These are phyloP conservation scores for Plestiodon gilberti DNA, from an alignment of 2,113 vertebrate genomes.

Conservation along the genomic window DNA sequence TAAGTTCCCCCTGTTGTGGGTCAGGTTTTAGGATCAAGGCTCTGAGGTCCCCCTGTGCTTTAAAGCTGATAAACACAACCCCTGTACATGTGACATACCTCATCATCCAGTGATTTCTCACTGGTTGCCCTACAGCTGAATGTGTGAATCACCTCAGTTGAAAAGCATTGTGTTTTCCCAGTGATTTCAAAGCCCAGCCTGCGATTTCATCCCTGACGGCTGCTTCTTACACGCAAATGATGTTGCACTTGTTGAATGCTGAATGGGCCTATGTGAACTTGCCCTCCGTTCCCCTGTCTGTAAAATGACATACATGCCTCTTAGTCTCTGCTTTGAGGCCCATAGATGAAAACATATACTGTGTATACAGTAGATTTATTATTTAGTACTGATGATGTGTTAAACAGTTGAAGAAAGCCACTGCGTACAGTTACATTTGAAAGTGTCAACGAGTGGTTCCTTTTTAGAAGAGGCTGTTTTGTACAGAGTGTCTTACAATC, in stretches of 20 bases:
- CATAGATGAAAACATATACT: neutral
- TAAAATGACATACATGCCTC: neutral
- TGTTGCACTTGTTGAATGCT: neutral
- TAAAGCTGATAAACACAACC: neutral
- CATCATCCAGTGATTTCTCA: neutral
- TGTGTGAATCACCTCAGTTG: neutral
- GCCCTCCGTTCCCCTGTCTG: neutral
- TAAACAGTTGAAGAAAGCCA: neutral
- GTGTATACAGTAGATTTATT: neutral
- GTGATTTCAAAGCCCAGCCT: neutral
- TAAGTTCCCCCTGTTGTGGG: neutral
- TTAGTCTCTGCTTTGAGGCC: neutral
- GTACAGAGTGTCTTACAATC: neutral
- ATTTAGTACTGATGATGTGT: neutral
- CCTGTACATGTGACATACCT: neutral
- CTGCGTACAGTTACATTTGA: neutral
- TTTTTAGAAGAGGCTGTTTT: neutral
- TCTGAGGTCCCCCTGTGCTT: neutral
- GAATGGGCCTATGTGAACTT: neutral
- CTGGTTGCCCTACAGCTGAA: neutral
- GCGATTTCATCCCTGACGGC: neutral
- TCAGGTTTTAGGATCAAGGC: conserved; percentile 2
- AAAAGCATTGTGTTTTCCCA: neutral
- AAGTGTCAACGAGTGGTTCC: neutral
- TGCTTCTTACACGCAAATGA: neutral